These are phyloP conservation scores for Dasyornis broadbenti DNA, from an alignment of 2,113 vertebrate species.

Conservation along the genomic window DNA sequence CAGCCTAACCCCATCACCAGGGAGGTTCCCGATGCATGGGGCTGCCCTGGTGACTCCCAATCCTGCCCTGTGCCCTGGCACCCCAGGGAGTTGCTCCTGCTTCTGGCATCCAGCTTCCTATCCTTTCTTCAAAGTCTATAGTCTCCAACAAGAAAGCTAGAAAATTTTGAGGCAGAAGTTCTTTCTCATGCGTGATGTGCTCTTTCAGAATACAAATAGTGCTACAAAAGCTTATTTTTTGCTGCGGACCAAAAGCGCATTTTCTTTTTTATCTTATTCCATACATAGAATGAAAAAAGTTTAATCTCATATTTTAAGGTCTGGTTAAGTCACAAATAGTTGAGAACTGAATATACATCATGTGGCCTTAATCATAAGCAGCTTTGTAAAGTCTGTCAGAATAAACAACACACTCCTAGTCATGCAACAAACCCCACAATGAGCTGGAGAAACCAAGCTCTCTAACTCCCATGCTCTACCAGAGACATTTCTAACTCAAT, in stretches of 20 bases:
- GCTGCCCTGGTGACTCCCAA: not conserved
- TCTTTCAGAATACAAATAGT: not conserved
- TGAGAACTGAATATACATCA: not conserved
- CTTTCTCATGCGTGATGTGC: not conserved
- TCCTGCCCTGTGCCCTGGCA: not conserved
- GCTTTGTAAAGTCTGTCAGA: not conserved
- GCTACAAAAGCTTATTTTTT: not conserved
- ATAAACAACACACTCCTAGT: not conserved
- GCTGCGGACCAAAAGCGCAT: not conserved
- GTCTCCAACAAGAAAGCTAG: not conserved
- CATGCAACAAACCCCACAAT: not conserved
- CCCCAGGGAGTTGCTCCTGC: not conserved
- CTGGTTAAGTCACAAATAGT: not conserved
- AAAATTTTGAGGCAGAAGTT: not conserved
- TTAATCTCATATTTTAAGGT: not conserved
- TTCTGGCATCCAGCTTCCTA: not conserved
- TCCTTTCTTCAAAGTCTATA: not conserved
- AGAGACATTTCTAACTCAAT: not conserved
- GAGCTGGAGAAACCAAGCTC: not conserved
- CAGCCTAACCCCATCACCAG: not conserved
- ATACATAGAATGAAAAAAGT: not conserved
- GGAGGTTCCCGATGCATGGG: fast-evolving
- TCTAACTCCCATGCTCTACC: not conserved
- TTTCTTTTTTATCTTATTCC: not conserved
- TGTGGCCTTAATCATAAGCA: not conserved